Evolutionary conservation across 2,113 vertebrate genomes (phyloP).

Genomic region (Ovis canadensis): DNA sequence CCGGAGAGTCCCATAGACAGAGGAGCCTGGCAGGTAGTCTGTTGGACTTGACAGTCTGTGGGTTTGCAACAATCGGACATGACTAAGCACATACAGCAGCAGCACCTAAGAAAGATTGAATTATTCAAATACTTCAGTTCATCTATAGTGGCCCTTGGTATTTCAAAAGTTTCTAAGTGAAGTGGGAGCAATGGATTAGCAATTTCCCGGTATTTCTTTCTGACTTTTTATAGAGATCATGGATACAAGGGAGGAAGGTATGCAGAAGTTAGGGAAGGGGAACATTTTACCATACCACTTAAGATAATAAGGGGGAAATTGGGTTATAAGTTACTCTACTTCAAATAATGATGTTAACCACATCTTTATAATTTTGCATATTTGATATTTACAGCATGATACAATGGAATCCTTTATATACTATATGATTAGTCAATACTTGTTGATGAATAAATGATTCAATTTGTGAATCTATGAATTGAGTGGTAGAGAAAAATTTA

Average conservation of each 20-base stretch:
- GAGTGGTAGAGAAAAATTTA: background rate
- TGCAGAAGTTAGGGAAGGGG: background rate
- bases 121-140: background rate
- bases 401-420: background rate
- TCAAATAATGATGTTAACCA: constrained; percentile 12
- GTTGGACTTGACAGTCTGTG: background rate
- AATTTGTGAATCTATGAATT: background rate
- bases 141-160: background rate
- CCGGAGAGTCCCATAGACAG: background rate
- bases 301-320: background rate
- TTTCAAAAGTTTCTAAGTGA: constrained; percentile 5
- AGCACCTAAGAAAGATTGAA: background rate
- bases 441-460: background rate
- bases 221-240: constrained; percentile 23
- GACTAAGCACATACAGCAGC: background rate
- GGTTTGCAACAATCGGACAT: background rate
- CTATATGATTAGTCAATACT: background rate
- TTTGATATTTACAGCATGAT: background rate
- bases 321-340: background rate
- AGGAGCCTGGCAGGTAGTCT: background rate
- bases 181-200: background rate
- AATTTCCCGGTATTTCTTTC: constrained; percentile 10
- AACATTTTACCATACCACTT: constrained; percentile 11
- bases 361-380: background rate
- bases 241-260: background rate